Base-by-base conservation (phyloP, 2,888 invertebrate species). In the Vanessa cardui region DNA sequence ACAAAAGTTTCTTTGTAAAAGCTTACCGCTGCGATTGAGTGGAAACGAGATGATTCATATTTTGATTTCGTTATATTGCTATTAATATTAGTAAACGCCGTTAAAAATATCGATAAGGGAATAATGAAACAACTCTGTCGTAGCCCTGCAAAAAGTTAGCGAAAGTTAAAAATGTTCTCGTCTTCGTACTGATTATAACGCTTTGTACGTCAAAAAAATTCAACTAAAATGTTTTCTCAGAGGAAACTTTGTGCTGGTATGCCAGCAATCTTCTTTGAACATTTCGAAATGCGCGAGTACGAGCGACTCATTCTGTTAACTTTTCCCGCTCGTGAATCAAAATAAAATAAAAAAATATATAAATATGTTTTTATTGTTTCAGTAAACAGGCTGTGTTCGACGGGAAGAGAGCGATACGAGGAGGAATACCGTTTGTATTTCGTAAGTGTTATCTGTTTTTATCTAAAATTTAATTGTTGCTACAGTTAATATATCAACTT, bases 321-420 rank as follows among this genome's bases (percentile, higher is more conserved):
- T 66, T 58, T 66, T 58, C 66, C 62, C 61, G 58, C 62, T 62
- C 49, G 49, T 12, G 31, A 64, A 50, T 64, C 44, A n/a, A 60
- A 64, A 18, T 56, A 60, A n/a, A n/a, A n/a, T 20, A n/a, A 18
- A 58, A 46, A 49, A 62, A 58, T 54, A 54, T 47, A 20, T 62
- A 64, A n/a, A 21, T 26, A 21, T 60, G 39, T 68, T 61, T 67
- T 72, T 74, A 69, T 75, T 75, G 79, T 85, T 84, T 63, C 94
- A 98, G 98, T 91, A 98, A 98, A 93, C 96, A 98, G 92, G 97
- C 99, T 64, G 96, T 98, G 67, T 99, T 98, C 92, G 98, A 99
- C 93, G 98, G 98, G 76, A 98, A 98, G 89, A 97, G 98, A 87
- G 97, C 98, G 73, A 99, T 99, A 86, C 94, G 99, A 84, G 99